Evolutionary conservation across 1,140 invertebrate genomes (phyloP), one percentile per base, ranked within the genome.

Genomic region (Cotesia typhae): DNA sequence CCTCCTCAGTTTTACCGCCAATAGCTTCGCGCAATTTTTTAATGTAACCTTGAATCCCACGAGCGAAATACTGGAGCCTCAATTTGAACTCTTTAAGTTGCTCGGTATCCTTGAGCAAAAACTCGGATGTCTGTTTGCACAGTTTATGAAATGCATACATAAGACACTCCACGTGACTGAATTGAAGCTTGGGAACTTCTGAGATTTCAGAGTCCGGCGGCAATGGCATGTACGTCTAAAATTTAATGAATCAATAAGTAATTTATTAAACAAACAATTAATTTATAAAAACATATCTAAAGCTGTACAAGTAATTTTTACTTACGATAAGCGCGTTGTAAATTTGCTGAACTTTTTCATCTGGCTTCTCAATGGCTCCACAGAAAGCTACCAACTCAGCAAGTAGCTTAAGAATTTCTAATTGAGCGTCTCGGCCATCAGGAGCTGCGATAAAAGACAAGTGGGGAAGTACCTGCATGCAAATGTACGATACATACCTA

Each of bases 161-260:
- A 28, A 98, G 87, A 90, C 95, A 97, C 88, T 99, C 97, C 0
- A 98, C 95, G 81, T 94, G 92, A 61, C 95, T 96, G 83, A 98
- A 98, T 80, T 98, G 92, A 53, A 98, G 89, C 76, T 93, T 93
- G 57, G 95, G 94, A 59, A 86, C 84, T 75, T 87, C 79, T 66
- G 89, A 88, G 70, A 89, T 87, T 80, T 89, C 89, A 72, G 91
- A 90, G 72, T 92, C 85, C 72, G 94, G 93, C 59, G 95, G 95
- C 77, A 94, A 88, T 12, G 96, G 93, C 89, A 94, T 91, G 75
- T 92, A 93, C 66, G 90, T 90, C 92, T 93, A 74, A 63, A 82
- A 81, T 55, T 36, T 38, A 73, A 68, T 53, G 36, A 73, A 67
- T 53, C 70, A 37, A 74, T 14, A 70, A 38, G 4, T 38, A 5